Evolutionary conservation across 2,888 invertebrate genomes (phyloP), one percentile per base, ranked within the genome.

Genomic region (Lampropteryx suffumata): DNA sequence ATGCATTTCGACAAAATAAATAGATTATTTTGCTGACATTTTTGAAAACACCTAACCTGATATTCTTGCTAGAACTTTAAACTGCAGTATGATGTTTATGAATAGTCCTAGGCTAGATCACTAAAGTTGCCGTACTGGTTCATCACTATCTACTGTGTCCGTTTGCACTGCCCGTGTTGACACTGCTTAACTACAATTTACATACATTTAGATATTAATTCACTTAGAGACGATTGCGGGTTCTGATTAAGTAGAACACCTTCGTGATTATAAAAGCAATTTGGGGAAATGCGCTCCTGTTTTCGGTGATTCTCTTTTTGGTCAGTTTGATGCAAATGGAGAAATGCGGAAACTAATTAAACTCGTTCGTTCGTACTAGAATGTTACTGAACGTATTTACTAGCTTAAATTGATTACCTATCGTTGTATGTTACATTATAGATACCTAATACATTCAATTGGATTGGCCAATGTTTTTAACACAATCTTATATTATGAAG

Each of bases 201-300:
- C 55, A 52, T 57, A 53, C 52, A 59, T 59, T 53, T 48, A 29
- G 55, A 50, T 41, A 55, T 46, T 47, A 55, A 53, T 50, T 57
- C 12, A 39, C 26, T 48, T 39, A 58, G 52, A 50, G 42, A 32
- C 46, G 52, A 47, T 54, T 50, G 51, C 33, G 48, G 43, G 17
- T 26, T 50, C 50, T 54, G 35, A 55, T 54, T 49, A 49, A 39
- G 41, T 28, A 35, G 24, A 43, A 50, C 50, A 57, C 55, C 24
- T 57, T 36, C 1, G 34, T 30, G 27, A 32, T 51, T 49, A 44
- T 50, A 40, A 42, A 46, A 42, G 46, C 51, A 42, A 46, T 46
- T 37, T 33, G 26, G n/a, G 9, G 28, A 24, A 35, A 35, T 35
- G 13, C 28, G 17, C 32, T 17, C 41, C 47, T 34, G 30, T 32